phyloP scores from a whole-genome alignment of 2,113 vertebrate genomes.

The Sander vitreus region DNA sequence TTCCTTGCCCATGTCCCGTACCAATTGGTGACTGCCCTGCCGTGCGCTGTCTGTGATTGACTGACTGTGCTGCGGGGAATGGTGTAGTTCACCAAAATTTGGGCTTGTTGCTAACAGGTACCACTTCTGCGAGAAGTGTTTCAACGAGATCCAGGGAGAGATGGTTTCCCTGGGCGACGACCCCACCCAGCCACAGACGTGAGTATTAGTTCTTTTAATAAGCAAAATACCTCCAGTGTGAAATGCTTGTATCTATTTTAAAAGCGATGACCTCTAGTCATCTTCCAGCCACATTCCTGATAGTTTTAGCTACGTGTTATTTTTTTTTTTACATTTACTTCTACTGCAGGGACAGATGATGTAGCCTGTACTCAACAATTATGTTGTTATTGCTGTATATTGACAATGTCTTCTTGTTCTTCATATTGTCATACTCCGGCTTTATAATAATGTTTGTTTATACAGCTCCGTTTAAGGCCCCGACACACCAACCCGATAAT shows the following conservation, averaged over 20 bases:
- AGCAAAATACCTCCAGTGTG: neutral
- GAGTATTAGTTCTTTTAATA: constrained; percentile 79
- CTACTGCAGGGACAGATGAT: neutral
- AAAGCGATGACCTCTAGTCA: neutral
- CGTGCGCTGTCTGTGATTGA: constrained; percentile 92
- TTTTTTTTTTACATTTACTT: no score
- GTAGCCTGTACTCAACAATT: neutral
- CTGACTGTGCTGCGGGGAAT: constrained; percentile 94
- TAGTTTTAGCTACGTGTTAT: neutral
- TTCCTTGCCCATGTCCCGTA: constrained; percentile 87
- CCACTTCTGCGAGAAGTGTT: constrained; percentile 99
- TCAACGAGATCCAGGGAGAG: constrained; percentile 99
- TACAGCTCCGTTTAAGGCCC: no score
- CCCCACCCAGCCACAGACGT: constrained; percentile 98
- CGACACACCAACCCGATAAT: no score
- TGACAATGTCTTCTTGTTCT: no score
- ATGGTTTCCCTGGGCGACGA: constrained; percentile 98
- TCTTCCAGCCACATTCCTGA: neutral
- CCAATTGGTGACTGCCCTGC: constrained; percentile 91
- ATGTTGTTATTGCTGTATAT: neutral
- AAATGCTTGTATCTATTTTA: neutral
- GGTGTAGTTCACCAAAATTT: constrained; percentile 99
- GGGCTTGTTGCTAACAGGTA: constrained; percentile 99
- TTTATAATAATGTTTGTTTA: no score
- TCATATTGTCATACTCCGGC: no score